These are phyloP conservation scores for Hyperoplus lanceolatus DNA, from an alignment of 2,797 vertebrate species.

Conservation along the genomic window DNA sequence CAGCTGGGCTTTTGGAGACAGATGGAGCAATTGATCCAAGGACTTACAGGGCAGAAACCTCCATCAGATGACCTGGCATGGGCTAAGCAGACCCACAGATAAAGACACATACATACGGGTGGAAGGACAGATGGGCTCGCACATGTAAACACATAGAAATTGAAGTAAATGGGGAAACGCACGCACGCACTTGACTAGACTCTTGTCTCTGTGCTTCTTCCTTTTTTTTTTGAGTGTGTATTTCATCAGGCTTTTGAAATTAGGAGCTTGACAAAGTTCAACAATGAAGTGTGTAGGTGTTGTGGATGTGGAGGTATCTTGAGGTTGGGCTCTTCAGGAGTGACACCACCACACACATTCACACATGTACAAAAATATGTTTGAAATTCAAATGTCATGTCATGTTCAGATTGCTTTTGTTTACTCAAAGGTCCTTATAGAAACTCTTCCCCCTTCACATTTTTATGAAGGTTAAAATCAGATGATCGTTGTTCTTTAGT, in stretches of 20 bases:
- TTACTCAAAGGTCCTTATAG: background rate
- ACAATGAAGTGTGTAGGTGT: constrained; percentile 46
- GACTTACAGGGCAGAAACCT: constrained; percentile 79
- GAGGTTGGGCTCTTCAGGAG: constrained; percentile 80
- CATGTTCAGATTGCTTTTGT: background rate
- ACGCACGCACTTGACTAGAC: constrained; percentile 17
- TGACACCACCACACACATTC: constrained; percentile 28
- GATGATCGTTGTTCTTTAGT: constrained; percentile 13
- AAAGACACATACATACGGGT: constrained; percentile 26
- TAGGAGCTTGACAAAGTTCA: constrained; percentile 20
- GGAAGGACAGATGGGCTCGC: constrained; percentile 10
- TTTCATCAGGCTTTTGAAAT: constrained; percentile 20
- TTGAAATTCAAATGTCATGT: constrained; percentile 18
- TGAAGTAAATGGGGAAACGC: constrained; percentile 10
- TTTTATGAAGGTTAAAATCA: background rate
- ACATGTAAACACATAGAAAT: constrained; percentile 11
- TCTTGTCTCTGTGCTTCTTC: constrained; percentile 47
- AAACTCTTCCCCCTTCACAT: background rate
- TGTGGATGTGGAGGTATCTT: constrained; percentile 51
- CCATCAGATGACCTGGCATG: constrained; percentile 85
- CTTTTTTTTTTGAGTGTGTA: constrained; percentile 44
- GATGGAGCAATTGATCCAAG: constrained; percentile 82
- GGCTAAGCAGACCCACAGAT: constrained; percentile 84
- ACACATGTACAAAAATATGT: constrained; percentile 5
- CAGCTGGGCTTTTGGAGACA: constrained; percentile 84